A percentile compares a stretch with the other conserved stretches of the same genome.
These are phyloP conservation scores for Saccostrea glomerata DNA, from an alignment of 1,140 invertebrate species.

Conservation along the genomic window DNA sequence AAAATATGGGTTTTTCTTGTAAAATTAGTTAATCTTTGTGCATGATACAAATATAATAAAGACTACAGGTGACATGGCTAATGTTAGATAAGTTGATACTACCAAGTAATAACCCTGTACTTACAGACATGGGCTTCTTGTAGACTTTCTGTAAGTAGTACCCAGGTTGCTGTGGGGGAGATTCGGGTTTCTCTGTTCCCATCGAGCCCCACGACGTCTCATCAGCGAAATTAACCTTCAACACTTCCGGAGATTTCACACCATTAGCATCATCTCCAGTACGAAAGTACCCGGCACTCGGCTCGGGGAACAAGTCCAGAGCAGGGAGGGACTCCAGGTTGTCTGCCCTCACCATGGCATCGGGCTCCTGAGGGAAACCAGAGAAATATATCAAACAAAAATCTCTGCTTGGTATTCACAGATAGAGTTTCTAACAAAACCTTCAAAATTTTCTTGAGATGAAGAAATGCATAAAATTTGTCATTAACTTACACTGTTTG, in stretches of 20 bases:
- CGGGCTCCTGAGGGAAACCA: constrained; percentile 59
- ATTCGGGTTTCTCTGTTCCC: background rate
- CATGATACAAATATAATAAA: no score
- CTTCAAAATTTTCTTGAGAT: no score
- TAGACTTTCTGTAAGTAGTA: constrained; percentile 55
- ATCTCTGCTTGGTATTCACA: no score
- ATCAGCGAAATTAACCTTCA: constrained; percentile 46
- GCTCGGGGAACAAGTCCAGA: constrained; percentile 59
- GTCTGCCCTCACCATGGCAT: constrained; percentile 63
- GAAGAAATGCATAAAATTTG: no score
- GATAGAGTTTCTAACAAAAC: no score
- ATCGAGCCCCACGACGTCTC: background rate
- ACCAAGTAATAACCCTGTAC: background rate
- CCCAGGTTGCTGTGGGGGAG: constrained; percentile 40
- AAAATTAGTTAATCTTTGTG: no score
- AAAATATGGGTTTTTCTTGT: no score
- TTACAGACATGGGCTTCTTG: constrained; percentile 56
- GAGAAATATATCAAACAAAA: background rate
- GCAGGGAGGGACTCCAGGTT: constrained; percentile 65
- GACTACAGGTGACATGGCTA: no score
- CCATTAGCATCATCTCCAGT: background rate
- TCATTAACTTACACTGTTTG: constrained; percentile 66
- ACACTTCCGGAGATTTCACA: constrained; percentile 53
- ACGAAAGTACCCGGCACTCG: constrained; percentile 49
- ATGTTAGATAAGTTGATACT: no score